Evolutionary conservation across 2,113 vertebrate genomes (phyloP).

Genomic region (human (Homo sapiens)): GRCh38 chr12:117803001-117803500

Average conservation of each 20-base stretch:
- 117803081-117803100: neutral
- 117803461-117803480: too few relatives aligned
- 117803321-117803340: fast-evolving
- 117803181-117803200: neutral
- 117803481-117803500: too few relatives aligned
- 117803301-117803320: neutral
- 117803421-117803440: too few relatives aligned
- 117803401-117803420: neutral
- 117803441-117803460: too few relatives aligned
- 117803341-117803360: neutral
- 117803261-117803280: fast-evolving
- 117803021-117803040: slow-evolving; percentile 72
- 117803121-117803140: neutral
- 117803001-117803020: slow-evolving; percentile 55
- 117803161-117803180: slow-evolving; percentile 69
- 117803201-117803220: neutral
- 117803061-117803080: slow-evolving; percentile 53
- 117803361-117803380: fast-evolving
- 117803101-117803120: neutral
- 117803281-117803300: neutral
- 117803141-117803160: slow-evolving; percentile 43
- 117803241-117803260: neutral
- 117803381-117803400: fast-evolving
- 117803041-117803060: slow-evolving; percentile 70
- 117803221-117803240: neutral